A percentile compares a stretch with the other conserved stretches of the same genome.
Evolutionary conservation across 2,888 invertebrate species (phyloP).

Genomic region (Glaucopsyche alexis): DNA sequence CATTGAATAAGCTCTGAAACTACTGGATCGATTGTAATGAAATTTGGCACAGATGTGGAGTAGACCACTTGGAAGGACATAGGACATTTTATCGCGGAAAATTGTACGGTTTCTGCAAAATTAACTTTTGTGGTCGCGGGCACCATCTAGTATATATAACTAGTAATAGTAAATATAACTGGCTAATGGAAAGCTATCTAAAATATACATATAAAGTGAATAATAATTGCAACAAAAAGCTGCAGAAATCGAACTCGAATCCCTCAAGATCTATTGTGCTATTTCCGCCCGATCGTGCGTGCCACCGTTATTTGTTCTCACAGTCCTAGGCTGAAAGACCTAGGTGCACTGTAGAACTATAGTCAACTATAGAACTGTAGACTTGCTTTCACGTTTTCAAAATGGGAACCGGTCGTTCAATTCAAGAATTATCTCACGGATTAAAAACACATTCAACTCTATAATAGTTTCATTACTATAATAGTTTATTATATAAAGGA

Average conservation of each 20-base stretch:
- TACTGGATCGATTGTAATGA: too few relatives aligned
- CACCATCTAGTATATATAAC: too few relatives aligned
- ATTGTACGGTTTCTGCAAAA: too few relatives aligned
- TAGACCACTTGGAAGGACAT: too few relatives aligned
- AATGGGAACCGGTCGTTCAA: constrained; percentile 63
- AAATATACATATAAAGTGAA: too few relatives aligned
- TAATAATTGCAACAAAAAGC: not conserved
- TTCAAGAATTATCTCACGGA: constrained; percentile 33
- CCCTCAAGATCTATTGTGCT: not conserved
- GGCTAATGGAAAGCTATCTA: too few relatives aligned
- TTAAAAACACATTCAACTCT: constrained; percentile 26
- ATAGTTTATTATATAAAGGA: constrained; percentile 22
- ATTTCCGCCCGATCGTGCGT: constrained; percentile 49
- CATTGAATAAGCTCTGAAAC: too few relatives aligned
- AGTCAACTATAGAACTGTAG: constrained; percentile 64
- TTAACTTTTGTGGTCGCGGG: too few relatives aligned
- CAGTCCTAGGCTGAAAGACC: constrained; percentile 59
- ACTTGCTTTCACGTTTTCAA: constrained; percentile 72
- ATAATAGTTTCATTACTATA: constrained; percentile 25
- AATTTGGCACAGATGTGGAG: too few relatives aligned
- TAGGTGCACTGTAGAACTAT: constrained; percentile 44
- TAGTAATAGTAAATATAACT: too few relatives aligned
- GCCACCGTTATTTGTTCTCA: constrained; percentile 66
- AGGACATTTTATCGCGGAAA: too few relatives aligned
- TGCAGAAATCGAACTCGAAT: not conserved